Conservation (phyloP, 1,140 invertebrate species). For the Brachystomella parvula region DNA sequence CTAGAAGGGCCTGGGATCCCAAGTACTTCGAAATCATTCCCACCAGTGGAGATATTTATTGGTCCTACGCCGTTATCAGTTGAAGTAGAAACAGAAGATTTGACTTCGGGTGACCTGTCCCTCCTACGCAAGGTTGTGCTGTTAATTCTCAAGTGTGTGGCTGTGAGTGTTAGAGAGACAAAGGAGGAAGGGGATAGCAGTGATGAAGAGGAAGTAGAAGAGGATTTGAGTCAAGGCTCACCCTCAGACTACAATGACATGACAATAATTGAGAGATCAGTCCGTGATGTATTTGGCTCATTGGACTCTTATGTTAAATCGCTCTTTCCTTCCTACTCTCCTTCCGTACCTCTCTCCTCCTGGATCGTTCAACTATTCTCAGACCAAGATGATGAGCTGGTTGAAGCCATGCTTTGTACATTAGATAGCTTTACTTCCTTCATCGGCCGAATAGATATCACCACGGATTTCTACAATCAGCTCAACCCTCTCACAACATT, state of each 20-base stretch:
- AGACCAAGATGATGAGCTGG: constrained; percentile 81
- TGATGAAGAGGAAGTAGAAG: constrained; percentile 53
- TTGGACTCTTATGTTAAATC: constrained; percentile 73
- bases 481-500: constrained; percentile 64
- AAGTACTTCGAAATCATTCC: neutral
- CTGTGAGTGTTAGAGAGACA: constrained; percentile 81
- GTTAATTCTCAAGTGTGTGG: constrained; percentile 75
- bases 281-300: constrained; percentile 63
- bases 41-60: constrained; percentile 25
- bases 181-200: constrained; percentile 55
- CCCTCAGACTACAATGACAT: constrained; percentile 63
- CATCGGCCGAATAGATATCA: constrained; percentile 63
- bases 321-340: constrained; percentile 72
- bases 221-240: constrained; percentile 1
- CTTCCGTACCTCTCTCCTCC: constrained; percentile 74
- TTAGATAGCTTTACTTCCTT: constrained; percentile 76
- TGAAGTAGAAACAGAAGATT: constrained; percentile 22
- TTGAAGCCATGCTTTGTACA: constrained; percentile 86
- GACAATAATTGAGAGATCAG: constrained; percentile 74
- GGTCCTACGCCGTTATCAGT: constrained; percentile 20
- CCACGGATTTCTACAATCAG: constrained; percentile 59
- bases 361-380: constrained; percentile 79
- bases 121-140: constrained; percentile 75
- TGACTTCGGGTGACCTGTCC: constrained; percentile 48
- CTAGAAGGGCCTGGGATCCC: constrained; percentile 9